Conservation (phyloP, 2,888 invertebrate species). For the Unio delphinus region DNA sequence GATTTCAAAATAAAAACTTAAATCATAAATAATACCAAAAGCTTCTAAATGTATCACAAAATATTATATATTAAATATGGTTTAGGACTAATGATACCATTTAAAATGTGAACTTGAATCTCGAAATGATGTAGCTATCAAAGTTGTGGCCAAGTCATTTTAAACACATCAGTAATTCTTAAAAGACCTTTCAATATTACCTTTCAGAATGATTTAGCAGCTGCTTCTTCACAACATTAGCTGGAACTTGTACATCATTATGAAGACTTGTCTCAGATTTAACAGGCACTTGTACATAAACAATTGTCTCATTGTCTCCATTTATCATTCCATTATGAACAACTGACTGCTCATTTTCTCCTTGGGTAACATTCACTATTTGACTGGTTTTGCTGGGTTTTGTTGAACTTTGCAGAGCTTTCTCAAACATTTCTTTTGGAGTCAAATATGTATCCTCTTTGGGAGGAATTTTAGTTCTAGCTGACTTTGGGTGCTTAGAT, state of each 20-base stretch:
- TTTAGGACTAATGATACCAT: too few species aligned
- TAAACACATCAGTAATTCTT: too few species aligned
- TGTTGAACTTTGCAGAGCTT: conserved; percentile 29
- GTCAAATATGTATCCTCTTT: conserved; percentile 27
- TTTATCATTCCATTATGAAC: conserved; percentile 2
- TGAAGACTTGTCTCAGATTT: conserved; percentile 5
- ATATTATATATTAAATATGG: too few species aligned
- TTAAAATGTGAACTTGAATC: too few species aligned
- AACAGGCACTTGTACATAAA: not conserved
- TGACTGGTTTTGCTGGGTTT: not conserved
- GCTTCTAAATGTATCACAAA: too few species aligned
- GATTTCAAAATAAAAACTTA: too few species aligned
- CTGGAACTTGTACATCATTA: conserved; percentile 1
- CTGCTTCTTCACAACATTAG: conserved; percentile 7
- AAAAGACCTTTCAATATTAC: not conserved
- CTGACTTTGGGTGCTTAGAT: conserved; percentile 38
- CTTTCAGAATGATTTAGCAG: not conserved
- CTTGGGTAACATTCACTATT: not conserved
- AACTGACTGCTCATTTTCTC: too few species aligned
- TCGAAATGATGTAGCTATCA: too few species aligned
- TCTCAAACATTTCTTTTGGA: conserved; percentile 53
- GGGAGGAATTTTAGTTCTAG: conserved; percentile 17
- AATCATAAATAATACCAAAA: too few species aligned
- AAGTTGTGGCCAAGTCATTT: too few species aligned
- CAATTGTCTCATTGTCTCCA: not conserved